Base-by-base conservation (phyloP, 2,797 vertebrate genomes). In the Takifugu ocellatus region DNA sequence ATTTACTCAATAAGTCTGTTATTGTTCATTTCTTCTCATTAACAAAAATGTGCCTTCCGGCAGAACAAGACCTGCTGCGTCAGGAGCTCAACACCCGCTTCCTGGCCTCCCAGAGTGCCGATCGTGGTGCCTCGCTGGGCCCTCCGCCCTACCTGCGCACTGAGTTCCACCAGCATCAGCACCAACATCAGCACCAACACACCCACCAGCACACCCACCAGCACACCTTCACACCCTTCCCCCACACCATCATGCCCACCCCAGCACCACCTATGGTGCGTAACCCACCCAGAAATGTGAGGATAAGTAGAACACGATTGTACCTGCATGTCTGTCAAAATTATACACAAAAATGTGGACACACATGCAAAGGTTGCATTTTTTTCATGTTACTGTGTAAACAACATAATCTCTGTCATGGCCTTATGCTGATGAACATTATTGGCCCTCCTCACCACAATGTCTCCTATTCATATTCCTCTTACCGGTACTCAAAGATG, bases 171-270 rank as follows among this genome's bases (percentile, higher is more conserved):
- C 95, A 97, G 94, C 96, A 98, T 90, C 97, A 97, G 93, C 95
- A 97, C 92, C 95, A 94, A 91, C 97, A 98, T 92, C 95, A 96
- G 94, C 96, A 98, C 94, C 94, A 95, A 93, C 96, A 98, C 94
- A 93, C 95, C 92, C 96, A 96, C 92, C 93, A 96, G 93, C 94
- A 97, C 94, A 96, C 96, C 93, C 97, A 99, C 89, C 97, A 99
- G 88, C 97, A 99, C 91, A 99, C 96, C 17, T 97, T 98, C 86
- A 95, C 94, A 91, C 95, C 95, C 85, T 96, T 95, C 87, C 93
- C 96, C 75, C 90, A 92, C 88, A 94, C 94, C 91, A 85, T 89
- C 82, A 93, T 94, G 84, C 94, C 94, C 92, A 93, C 92, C 87
- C 97, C 89, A 64, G 95, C 95, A 93, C 95, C 95, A 83, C 92